Evolutionary conservation across 2,888 invertebrate genomes (phyloP).

Genomic region (Heliconius charithonia): DNA sequence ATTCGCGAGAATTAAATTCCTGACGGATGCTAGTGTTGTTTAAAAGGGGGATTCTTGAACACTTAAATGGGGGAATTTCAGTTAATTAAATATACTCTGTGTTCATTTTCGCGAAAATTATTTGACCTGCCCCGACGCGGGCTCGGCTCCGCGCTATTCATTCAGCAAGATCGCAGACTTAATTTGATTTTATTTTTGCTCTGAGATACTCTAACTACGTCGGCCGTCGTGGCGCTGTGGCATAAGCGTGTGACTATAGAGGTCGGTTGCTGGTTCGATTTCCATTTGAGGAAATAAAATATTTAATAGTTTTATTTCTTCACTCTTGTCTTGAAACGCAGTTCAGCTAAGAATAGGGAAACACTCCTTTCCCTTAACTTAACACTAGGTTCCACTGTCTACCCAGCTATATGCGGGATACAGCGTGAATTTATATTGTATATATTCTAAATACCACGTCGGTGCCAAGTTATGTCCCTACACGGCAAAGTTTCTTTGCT

Average conservation of each 20-base stretch:
- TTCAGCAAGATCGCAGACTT: slow-evolving; percentile 65
- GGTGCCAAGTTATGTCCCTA: slow-evolving; percentile 42
- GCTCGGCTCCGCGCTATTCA: slow-evolving; percentile 69
- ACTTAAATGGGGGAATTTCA: slow-evolving; percentile 75
- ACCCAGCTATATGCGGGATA: too few species aligned
- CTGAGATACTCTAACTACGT: slow-evolving; percentile 36
- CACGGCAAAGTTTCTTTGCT: slow-evolving; percentile 59
- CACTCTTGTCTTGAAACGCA: too few species aligned
- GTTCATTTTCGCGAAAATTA: slow-evolving; percentile 81
- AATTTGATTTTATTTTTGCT: slow-evolving; percentile 72
- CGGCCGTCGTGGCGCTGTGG: too few species aligned
- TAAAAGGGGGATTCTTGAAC: slow-evolving; percentile 81
- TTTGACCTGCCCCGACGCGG: slow-evolving; percentile 74
- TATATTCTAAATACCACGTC: slow-evolving; percentile 15
- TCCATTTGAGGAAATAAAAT: too few species aligned
- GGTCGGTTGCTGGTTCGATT: too few species aligned
- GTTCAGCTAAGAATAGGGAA: too few species aligned
- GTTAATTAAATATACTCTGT: slow-evolving; percentile 81
- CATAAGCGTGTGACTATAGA: too few species aligned
- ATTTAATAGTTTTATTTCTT: too few species aligned
- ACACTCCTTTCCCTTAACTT: too few species aligned
- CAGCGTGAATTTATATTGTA: too few species aligned
- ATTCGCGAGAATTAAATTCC: slow-evolving; percentile 76
- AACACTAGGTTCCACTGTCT: too few species aligned
- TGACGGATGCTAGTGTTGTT: slow-evolving; percentile 80